Evolutionary conservation across 30 jellyfish, hydroid and myxozoan genomes (phyloP).

Genomic region (Chrysaora quinquecirrha): DNA sequence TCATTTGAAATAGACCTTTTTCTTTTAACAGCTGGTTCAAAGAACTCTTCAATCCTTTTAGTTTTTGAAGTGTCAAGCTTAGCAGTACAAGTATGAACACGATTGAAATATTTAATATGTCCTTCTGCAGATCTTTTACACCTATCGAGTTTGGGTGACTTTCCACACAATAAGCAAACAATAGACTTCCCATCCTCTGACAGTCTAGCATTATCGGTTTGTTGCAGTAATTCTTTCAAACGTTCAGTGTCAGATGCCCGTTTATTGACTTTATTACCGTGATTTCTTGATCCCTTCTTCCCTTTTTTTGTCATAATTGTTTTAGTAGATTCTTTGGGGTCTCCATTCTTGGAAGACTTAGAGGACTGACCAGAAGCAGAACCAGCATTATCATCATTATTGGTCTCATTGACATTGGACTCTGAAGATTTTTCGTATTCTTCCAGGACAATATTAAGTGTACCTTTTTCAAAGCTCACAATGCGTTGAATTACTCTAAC

Average conservation of each 20-base stretch:
- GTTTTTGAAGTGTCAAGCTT: background rate
- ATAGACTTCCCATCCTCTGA: constrained; percentile 1
- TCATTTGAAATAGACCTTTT: background rate
- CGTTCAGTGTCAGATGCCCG: constrained; percentile 3
- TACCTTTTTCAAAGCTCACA: background rate
- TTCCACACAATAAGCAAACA: background rate
- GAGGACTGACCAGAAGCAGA: constrained; percentile 2
- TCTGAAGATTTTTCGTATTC: background rate
- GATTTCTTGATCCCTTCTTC: background rate
- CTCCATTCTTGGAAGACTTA: background rate
- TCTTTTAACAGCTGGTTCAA: background rate
- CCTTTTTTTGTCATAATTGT: background rate
- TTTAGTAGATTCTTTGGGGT: background rate
- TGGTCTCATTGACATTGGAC: background rate
- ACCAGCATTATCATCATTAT: background rate
- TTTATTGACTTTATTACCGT: background rate
- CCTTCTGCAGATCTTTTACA: background rate
- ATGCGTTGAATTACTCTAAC: background rate
- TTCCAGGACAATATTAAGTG: background rate
- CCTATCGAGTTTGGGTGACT: background rate
- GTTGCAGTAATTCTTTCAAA: background rate
- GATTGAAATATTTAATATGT: background rate
- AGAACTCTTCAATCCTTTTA: background rate
- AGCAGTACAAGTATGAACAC: background rate
- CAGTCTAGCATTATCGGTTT: background rate